Conservation (phyloP, 2,888 invertebrate species). For the Dynastes hyllus region DNA sequence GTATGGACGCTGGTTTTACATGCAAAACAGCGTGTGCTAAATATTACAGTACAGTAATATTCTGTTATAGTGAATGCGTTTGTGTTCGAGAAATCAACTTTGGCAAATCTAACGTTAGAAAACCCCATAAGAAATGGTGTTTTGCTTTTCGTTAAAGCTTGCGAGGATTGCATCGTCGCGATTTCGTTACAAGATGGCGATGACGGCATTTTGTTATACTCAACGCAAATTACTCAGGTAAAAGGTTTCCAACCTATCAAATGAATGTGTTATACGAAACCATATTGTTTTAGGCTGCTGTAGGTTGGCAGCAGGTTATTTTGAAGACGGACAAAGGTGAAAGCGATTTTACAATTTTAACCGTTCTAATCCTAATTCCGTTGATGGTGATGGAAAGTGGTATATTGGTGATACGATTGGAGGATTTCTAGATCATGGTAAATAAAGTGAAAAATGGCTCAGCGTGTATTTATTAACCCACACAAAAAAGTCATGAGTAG, state of each 20-base stretch:
- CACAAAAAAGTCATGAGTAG: too few species aligned
- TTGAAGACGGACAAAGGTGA: background rate
- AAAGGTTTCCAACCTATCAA: background rate
- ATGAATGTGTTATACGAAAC: background rate
- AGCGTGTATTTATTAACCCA: too few species aligned
- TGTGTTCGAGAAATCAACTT: background rate
- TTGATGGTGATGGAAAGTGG: background rate
- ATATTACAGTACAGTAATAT: too few species aligned
- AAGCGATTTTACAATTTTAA: too few species aligned
- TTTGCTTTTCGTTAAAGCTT: constrained; percentile 1
- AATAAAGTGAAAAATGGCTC: too few species aligned
- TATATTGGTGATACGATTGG: background rate
- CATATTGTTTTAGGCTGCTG: background rate
- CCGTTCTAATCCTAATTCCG: background rate
- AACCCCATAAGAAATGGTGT: background rate
- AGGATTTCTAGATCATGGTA: too few species aligned
- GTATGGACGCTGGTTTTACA: too few species aligned
- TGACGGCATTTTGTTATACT: background rate
- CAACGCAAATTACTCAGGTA: background rate
- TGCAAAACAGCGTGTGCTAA: too few species aligned
- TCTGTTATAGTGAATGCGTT: background rate
- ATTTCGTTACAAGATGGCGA: background rate
- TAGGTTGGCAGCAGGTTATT: background rate
- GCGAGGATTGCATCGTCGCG: background rate
- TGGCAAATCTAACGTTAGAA: background rate